Percentiles rank a stretch among this genome's conserved stretches.
Conservation (phyloP, 2,888 invertebrate species). For the Thalpophila matura region DNA sequence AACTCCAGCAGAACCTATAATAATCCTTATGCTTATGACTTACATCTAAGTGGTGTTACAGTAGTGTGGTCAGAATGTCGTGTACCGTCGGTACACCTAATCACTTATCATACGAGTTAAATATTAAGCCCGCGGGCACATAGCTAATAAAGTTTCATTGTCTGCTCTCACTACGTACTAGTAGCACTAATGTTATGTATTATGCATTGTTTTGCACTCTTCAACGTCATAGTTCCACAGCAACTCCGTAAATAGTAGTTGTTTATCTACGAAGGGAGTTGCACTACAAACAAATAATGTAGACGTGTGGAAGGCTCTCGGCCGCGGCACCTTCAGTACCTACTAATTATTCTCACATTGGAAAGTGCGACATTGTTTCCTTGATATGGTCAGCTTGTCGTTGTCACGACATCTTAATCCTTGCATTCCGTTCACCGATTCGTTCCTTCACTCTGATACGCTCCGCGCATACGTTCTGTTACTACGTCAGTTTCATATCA, state of each 20-base stretch:
- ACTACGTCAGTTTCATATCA: slow-evolving; percentile 78
- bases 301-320: slow-evolving; percentile 70
- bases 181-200: slow-evolving; percentile 86
- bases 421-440: slow-evolving; percentile 78
- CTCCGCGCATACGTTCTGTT: slow-evolving; percentile 77
- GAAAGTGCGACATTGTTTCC: slow-evolving; percentile 66
- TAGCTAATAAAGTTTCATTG: slow-evolving; percentile 74
- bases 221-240: slow-evolving; percentile 70
- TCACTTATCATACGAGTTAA: slow-evolving; percentile 69
- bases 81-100: slow-evolving; percentile 67
- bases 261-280: slow-evolving; percentile 79
- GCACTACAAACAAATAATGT: slow-evolving; percentile 74
- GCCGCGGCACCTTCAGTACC: slow-evolving; percentile 37
- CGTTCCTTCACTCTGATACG: slow-evolving; percentile 76
- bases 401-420: slow-evolving; percentile 72
- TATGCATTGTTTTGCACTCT: slow-evolving; percentile 85
- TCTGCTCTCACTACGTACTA: slow-evolving; percentile 79
- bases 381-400: slow-evolving; percentile 69
- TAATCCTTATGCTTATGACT: slow-evolving; percentile 70
- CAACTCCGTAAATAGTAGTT: slow-evolving; percentile 82
- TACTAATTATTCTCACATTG: slow-evolving; percentile 51
- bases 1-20: slow-evolving; percentile 72
- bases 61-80: slow-evolving; percentile 77
- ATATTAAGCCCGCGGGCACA: slow-evolving; percentile 72
- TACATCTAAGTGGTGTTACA: slow-evolving; percentile 85